Conservation (phyloP, 2,113 vertebrate genomes). For the Octodon degus region DNA sequence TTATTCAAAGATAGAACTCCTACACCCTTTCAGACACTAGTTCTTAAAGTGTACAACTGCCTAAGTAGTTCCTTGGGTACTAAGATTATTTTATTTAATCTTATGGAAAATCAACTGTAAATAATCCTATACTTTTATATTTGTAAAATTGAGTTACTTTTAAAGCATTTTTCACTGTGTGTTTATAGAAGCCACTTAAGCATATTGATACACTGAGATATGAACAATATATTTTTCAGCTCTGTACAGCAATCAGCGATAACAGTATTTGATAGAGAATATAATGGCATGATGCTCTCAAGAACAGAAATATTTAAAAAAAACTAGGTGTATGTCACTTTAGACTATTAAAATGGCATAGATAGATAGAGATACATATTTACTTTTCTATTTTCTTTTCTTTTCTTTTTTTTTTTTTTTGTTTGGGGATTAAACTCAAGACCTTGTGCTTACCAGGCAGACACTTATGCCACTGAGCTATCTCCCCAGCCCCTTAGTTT, state of each 20-base stretch:
- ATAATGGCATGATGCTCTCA: conserved; percentile 57
- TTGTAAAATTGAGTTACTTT: conserved; percentile 30
- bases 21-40: neutral
- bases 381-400: too few species aligned
- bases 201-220: conserved; percentile 91
- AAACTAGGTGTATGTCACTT: conserved; percentile 40
- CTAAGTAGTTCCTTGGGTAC: neutral
- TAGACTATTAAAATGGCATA: conserved; percentile 52
- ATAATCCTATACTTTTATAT: conserved; percentile 26
- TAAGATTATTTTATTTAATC: conserved; percentile 50
- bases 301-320: conserved; percentile 34
- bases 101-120: conserved; percentile 30
- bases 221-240: conserved; percentile 85
- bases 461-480: too few species aligned
- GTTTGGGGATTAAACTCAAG: too few species aligned
- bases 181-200: conserved; percentile 86
- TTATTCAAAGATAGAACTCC: neutral
- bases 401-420: too few species aligned
- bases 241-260: conserved; percentile 58
- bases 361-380: neutral
- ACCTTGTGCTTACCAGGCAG: too few species aligned
- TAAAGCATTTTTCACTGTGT: conserved; percentile 40
- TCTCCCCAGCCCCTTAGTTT: too few species aligned
- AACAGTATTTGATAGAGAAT: conserved; percentile 59
- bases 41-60: conserved; percentile 41